Conservation (phyloP, 2,888 invertebrate genomes). For the Pteria penguin region DNA sequence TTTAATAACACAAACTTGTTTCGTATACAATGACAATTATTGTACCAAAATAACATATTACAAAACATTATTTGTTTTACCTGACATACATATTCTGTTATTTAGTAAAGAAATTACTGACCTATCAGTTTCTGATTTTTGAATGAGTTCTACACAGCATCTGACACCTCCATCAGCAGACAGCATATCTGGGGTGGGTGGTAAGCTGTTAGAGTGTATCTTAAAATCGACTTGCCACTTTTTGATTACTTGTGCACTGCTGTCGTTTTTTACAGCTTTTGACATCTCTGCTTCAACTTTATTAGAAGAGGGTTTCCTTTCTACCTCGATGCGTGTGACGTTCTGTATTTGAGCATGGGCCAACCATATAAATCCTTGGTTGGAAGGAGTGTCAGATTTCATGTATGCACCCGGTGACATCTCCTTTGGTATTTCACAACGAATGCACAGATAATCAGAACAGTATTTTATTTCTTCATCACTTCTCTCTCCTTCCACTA, state of each 20-base stretch:
- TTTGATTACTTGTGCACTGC: background rate
- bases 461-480: background rate
- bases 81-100: too few species aligned
- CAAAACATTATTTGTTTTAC: too few species aligned
- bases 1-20: too few species aligned
- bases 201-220: slow-evolving; percentile 28
- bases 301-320: background rate
- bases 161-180: background rate
- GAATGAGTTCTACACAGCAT: slow-evolving; percentile 33
- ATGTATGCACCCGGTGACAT: slow-evolving; percentile 24
- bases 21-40: too few species aligned
- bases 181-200: background rate
- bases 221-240: slow-evolving; percentile 28
- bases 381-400: slow-evolving; percentile 21
- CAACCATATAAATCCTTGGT: slow-evolving; percentile 43
- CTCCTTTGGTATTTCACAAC: slow-evolving; percentile 2
- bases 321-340: background rate
- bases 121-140: slow-evolving; percentile 34
- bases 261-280: background rate
- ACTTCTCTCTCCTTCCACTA: slow-evolving; percentile 15
- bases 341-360: slow-evolving; percentile 36
- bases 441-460: slow-evolving; percentile 34
- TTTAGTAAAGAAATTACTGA: slow-evolving; percentile 8
- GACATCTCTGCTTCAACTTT: background rate
- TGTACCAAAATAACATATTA: too few species aligned